Conservation (phyloP, 2,888 invertebrate species). For the Thymelicus lineola region DNA sequence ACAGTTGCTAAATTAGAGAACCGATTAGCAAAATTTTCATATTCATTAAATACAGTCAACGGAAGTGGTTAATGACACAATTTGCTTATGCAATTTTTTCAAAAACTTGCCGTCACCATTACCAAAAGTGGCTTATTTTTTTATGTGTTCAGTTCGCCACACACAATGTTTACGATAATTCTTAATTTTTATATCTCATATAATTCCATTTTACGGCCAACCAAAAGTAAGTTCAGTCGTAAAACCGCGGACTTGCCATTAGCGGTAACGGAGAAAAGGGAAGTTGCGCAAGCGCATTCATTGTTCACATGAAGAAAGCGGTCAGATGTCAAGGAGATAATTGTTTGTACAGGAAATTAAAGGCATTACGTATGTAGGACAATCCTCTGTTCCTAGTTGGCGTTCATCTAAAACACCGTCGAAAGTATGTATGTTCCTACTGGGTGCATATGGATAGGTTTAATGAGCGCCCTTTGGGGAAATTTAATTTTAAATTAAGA, state of each 20-base stretch:
- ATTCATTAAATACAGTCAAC: too few species aligned
- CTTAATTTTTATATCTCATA: conserved; percentile 21
- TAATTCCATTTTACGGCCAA: conserved; percentile 12
- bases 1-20: too few species aligned
- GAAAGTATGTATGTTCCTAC: background rate
- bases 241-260: conserved; percentile 13
- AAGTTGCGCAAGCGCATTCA: conserved; percentile 65
- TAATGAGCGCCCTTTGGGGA: too few species aligned
- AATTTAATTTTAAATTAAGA: background rate
- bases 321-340: conserved; percentile 84
- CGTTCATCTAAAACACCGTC: conserved; percentile 3
- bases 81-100: background rate
- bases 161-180: conserved; percentile 19
- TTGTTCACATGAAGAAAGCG: conserved; percentile 77
- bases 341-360: conserved; percentile 83
- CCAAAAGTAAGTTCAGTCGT: conserved; percentile 12
- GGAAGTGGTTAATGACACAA: too few species aligned
- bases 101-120: background rate
- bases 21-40: too few species aligned
- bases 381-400: conserved; percentile 52
- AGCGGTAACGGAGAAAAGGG: conserved; percentile 46
- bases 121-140: background rate
- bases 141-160: background rate
- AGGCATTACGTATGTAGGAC: conserved; percentile 78
- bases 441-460: too few species aligned